Evolutionary conservation across 2,113 vertebrate species (phyloP), one percentile per base, ranked within the genome.

Genomic region (Xenopus laevis): DNA sequence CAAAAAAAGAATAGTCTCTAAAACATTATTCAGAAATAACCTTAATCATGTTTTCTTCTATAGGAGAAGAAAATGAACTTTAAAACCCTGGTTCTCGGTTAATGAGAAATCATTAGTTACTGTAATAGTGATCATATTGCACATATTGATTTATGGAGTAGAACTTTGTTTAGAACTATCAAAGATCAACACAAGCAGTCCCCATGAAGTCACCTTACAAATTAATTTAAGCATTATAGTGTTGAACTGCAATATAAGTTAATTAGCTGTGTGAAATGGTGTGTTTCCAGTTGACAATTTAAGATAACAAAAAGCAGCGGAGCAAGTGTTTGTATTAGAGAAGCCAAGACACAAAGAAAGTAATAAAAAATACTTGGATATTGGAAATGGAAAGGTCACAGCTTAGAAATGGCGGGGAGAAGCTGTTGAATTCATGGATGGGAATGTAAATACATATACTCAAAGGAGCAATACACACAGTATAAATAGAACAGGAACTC

Each of bases 181-280:
- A 69, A 69, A 53, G 66, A 76, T 55, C 18, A 23, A 60, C 13
- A 62, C 68, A 69, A 55, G 68, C 44, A 40, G 44, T 68, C 30
- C 45, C 65, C 59, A 61, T 40, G 65, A 75, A 75, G 73, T 76
- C 73, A 76, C 73, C 73, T 76, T 76, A 63, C 66, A 75, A 75
- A 75, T 76, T 63, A 76, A 76, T 57, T 40, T 69, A 63, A 45
- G 58, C 58, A n/a, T 20, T 63, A 63, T 17, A 21, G n/a, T 58
- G 59, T 50, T 68, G 65, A 75, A 59, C 65, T 61, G 72, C 65
- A 75, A 75, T 75, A 47, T 45, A 68, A 68, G 44, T 62, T 75
- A 75, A 75, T 75, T 75, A 65, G 72, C 57, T 61, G 30, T 68
- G 65, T 75, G 72, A 75, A 75, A 75, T 75, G 72, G 65, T 68